Base-by-base conservation (phyloP, 1,140 invertebrate genomes). In the Drosophila sulfurigaster region DNA sequence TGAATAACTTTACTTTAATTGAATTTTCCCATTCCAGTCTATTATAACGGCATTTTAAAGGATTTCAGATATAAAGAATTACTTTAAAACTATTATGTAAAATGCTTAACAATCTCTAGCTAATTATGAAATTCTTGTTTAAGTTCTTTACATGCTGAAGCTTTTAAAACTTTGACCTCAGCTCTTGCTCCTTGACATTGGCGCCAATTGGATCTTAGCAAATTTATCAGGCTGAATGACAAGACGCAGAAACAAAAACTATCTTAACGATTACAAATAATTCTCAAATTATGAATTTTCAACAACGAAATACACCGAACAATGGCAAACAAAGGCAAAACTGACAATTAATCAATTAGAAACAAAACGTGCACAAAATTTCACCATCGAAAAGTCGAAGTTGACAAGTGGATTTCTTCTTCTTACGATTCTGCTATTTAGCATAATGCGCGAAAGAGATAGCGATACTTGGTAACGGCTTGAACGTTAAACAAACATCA, bases 221-320 rank as follows among this genome's bases (percentile, higher is more conserved):
- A 59, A 73, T 73, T 73, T 66, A 52, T 73, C 70, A 66, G 63
- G 70, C 46, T 73, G 13, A 73, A 52, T 51, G 70, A 73, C 70
- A 73, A 25, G 28, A 25, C 20, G 20, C 30, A 1, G 8, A 45
- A 67, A 67, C 70, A 73, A 73, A 66, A 43, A 15, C 13, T 5
- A 28, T 3, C 20, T 25, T 57, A 20, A 57, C 35, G 35, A 38
- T 38, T 25, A 25, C 5, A 43, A 57, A 68, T 59, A 68, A 25
- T 16, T 59, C 13, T 41, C n/a, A 25, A 13, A 46, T 15, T 13
- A 43, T 43, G 11, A 13, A 13, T 48, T 48, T 66, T 35, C 25
- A 65, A 3, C 11, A 54, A 20, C 16, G 52, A 15, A 57, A 60
- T 57, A 28, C 20, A 20, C 15, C 7, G 11, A 66, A 68, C 65